These are phyloP conservation scores for Esox lucius DNA, from an alignment of 2,797 vertebrate species.

Conservation along the genomic window DNA sequence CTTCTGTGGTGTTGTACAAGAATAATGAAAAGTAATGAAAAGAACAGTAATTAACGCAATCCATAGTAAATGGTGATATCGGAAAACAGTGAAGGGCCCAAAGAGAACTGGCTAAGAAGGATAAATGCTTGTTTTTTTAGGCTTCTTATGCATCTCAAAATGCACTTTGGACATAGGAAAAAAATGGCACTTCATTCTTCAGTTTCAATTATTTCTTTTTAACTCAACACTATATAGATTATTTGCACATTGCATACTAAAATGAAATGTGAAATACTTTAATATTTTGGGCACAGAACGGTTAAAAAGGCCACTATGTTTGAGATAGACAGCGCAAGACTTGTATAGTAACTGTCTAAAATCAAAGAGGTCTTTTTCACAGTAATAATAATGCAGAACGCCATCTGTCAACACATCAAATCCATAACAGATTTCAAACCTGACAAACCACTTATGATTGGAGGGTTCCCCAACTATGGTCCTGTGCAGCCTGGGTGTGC, in stretches of 20 bases:
- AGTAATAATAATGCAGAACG: slow-evolving; percentile 42
- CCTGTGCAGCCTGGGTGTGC: not conserved
- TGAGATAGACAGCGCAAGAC: slow-evolving; percentile 55
- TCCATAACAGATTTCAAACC: slow-evolving; percentile 20
- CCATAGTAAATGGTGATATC: not conserved
- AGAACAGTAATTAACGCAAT: not conserved
- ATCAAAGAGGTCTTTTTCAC: slow-evolving; percentile 50
- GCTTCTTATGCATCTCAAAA: slow-evolving; percentile 53
- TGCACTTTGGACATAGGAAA: slow-evolving; percentile 51
- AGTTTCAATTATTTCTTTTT: slow-evolving; percentile 68
- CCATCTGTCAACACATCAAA: slow-evolving; percentile 33
- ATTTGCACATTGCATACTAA: slow-evolving; percentile 61
- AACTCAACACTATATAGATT: slow-evolving; percentile 52
- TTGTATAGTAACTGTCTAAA: slow-evolving; percentile 30
- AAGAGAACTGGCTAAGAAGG: slow-evolving; percentile 30
- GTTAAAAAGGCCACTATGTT: slow-evolving; percentile 77
- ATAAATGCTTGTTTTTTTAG: slow-evolving; percentile 53
- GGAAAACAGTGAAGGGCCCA: slow-evolving; percentile 5
- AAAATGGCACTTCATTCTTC: slow-evolving; percentile 68
- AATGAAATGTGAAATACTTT: slow-evolving; percentile 65
- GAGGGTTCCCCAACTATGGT: not conserved
- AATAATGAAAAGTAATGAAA: not conserved
- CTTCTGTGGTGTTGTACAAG: not conserved
- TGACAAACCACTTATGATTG: slow-evolving; percentile 16
- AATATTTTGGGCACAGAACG: slow-evolving; percentile 73